Evolutionary conservation across 2,797 vertebrate genomes (phyloP).

Genomic region (Rhyacichthys aspro): DNA sequence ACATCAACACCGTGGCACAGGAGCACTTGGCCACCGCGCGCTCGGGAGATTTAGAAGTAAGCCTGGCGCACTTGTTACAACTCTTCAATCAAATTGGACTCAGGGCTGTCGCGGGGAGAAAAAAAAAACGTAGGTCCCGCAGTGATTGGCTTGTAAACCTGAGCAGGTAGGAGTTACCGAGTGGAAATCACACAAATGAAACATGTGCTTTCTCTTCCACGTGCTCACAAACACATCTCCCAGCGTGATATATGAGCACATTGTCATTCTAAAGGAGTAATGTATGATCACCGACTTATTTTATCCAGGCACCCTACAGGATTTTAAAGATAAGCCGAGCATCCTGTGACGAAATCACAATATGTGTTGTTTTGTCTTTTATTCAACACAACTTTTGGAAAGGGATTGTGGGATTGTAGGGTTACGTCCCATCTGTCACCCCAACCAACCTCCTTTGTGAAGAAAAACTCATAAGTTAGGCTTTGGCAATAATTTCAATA

Average conservation of each 20-base stretch:
- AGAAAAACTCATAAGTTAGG: too few species aligned
- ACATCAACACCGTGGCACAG: slow-evolving; percentile 40
- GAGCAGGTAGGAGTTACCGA: background rate
- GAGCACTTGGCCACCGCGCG: slow-evolving; percentile 35
- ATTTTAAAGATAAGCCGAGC: too few species aligned
- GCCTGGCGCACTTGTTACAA: slow-evolving; percentile 45
- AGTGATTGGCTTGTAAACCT: slow-evolving; percentile 3
- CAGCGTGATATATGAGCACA: background rate
- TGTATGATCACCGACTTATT: background rate
- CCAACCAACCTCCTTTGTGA: too few species aligned
- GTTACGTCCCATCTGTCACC: too few species aligned
- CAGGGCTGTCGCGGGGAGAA: slow-evolving; percentile 1
- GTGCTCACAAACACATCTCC: background rate
- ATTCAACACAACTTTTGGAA: too few species aligned
- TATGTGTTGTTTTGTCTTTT: too few species aligned
- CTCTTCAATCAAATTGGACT: slow-evolving; percentile 52
- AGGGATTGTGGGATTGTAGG: too few species aligned
- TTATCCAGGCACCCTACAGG: background rate
- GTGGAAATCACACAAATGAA: slow-evolving; percentile 3
- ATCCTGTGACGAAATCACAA: too few species aligned
- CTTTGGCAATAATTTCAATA: too few species aligned
- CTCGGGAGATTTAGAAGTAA: slow-evolving; percentile 47
- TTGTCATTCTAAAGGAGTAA: background rate
- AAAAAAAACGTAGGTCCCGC: slow-evolving; percentile 12
- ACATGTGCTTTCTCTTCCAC: background rate